These are phyloP conservation scores for Drosophila fuyamai DNA, from an alignment of 1,140 invertebrate genomes.

Conservation along the genomic window DNA sequence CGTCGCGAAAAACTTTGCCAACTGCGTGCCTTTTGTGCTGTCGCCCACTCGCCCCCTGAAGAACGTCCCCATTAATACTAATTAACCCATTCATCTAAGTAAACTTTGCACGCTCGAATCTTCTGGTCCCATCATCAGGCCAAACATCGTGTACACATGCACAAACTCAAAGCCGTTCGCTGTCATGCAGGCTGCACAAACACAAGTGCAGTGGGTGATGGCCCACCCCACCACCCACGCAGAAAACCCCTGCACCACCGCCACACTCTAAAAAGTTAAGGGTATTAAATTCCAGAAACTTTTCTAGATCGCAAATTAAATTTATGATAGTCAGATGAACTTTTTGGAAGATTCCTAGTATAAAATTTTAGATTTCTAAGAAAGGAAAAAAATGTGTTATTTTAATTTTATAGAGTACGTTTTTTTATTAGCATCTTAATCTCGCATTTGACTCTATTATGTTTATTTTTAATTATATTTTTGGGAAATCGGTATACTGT, in stretches of 20 bases:
- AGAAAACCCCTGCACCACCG: not conserved
- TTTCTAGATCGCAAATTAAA: not conserved
- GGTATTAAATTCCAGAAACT: not conserved
- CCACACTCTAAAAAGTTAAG: constrained; percentile 1
- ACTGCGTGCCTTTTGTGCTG: constrained; percentile 13
- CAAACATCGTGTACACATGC: constrained; percentile 48
- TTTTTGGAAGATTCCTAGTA: too few relatives aligned
- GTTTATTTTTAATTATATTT: too few relatives aligned
- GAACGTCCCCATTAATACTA: constrained; percentile 61
- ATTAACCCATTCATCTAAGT: constrained; percentile 68
- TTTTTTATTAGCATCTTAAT: too few relatives aligned
- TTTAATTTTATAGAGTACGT: too few relatives aligned
- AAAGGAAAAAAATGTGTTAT: too few relatives aligned
- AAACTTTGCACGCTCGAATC: constrained; percentile 53
- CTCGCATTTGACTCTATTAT: too few relatives aligned
- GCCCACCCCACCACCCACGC: not conserved
- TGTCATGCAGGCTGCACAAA: constrained; percentile 74
- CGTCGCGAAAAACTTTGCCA: constrained; percentile 34
- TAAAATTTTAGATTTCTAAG: too few relatives aligned
- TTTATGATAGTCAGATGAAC: too few relatives aligned
- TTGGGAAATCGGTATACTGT: too few relatives aligned
- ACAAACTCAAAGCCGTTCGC: constrained; percentile 67
- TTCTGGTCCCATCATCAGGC: constrained; percentile 36
- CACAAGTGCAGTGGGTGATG: constrained; percentile 56
- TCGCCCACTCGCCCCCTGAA: not conserved